Evolutionary conservation across 2,113 vertebrate species (phyloP), one percentile per base, ranked within the genome.

Genomic region (Patagioenas fasciata): DNA sequence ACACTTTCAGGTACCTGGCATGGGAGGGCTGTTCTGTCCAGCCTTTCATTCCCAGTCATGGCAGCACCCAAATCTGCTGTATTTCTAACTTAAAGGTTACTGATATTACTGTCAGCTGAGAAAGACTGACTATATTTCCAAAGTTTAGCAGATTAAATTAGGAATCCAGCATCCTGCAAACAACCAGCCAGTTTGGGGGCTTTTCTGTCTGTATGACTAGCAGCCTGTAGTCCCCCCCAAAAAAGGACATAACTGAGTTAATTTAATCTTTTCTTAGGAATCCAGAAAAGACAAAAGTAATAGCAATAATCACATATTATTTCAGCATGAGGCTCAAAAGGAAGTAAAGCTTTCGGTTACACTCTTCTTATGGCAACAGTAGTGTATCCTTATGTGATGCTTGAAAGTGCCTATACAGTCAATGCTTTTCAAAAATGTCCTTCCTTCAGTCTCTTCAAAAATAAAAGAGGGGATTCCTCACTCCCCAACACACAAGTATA

Each of bases 1-100:
- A 0, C 7, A 3, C 10, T 44, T 66, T 57, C 40, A 51, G 10
- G 8, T 80, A n/a, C 19, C 6, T 1, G 3, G 5, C 9, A 31
- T 56, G 23, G 12, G 20, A 84, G 9, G 5, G 18, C 40, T 66
- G 2, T 71, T 89, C 38, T 42, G 5, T 82, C 36, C 25, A 70
- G 19, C 19, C 7, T 60, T 28, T 79, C 16, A 38, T 78, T 87
- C 21, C 51, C 9, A 67, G 42, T 56, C 25, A 50, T 71, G 28
- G 11, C n/a, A 85, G 29, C 38, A 82, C 60, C 28, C 29, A 67
- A 38, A 72, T 67, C 73, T 61, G 18, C 38, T 36, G 54, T 42
- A 21, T 79, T 94, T 89, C 47, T 86, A 8, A 25, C 1, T 65
- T 85, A 72, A 38, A 80, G 24, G 5, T 75, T 71, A 51, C 34